Percentiles rank a stretch among this genome's conserved stretches.
These are phyloP conservation scores for Pomatorhinus ruficollis DNA, from an alignment of 2,113 vertebrate species.

Conservation along the genomic window DNA sequence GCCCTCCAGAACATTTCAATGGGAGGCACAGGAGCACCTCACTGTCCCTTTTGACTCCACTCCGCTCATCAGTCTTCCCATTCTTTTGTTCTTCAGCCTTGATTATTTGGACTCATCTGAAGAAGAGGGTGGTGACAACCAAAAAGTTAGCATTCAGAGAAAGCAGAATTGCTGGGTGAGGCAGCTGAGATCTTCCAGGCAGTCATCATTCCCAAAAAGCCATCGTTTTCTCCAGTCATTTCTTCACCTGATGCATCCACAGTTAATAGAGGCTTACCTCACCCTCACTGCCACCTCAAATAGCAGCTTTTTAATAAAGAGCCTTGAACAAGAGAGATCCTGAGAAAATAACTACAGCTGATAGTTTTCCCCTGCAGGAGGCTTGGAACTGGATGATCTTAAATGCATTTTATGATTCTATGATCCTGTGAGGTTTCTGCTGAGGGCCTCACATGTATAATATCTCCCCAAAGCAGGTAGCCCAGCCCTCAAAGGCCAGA, in stretches of 20 bases:
- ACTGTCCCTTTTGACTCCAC: not conserved
- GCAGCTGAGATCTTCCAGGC: not conserved
- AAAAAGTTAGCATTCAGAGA: not conserved
- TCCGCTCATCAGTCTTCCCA: fast-evolving
- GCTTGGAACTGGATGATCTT: not conserved
- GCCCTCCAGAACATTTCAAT: not conserved
- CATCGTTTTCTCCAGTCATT: not conserved
- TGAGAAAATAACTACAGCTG: not conserved
- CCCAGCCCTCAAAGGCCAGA: not conserved
- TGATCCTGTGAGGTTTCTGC: not conserved
- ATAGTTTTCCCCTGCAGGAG: not conserved
- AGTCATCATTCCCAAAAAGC: not conserved
- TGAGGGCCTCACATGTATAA: fast-evolving
- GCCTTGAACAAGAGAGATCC: not conserved
- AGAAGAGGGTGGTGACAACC: not conserved
- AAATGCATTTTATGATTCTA: fast-evolving
- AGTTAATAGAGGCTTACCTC: not conserved
- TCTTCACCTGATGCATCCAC: not conserved
- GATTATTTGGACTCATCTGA: not conserved
- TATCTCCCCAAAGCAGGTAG: not conserved
- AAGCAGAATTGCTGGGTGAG: not conserved
- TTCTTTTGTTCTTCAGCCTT: not conserved
- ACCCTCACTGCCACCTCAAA: not conserved
- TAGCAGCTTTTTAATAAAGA: not conserved
- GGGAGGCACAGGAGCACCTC: not conserved